Percentiles rank a stretch among this genome's conserved stretches.
phyloP scores from a whole-genome alignment of 2,113 vertebrate genomes.

The Fulmarus glacialis region DNA sequence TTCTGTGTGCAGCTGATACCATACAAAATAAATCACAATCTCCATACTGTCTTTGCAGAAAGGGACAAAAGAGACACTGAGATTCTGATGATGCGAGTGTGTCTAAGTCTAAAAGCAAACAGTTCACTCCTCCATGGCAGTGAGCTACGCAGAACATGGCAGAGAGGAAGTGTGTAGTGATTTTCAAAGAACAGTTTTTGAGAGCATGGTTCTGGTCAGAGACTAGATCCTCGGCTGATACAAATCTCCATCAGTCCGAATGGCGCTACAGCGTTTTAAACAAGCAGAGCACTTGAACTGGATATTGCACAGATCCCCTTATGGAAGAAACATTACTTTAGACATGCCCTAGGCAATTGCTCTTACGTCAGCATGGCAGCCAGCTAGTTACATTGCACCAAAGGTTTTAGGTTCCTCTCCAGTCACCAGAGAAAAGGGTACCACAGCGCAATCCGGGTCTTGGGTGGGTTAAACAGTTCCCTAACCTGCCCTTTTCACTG shows the following conservation, averaged over 20 bases:
- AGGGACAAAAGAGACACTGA: background rate
- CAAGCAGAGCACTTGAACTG: background rate
- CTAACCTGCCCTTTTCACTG: background rate
- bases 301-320: background rate
- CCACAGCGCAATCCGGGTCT: background rate
- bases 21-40: background rate
- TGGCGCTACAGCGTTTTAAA: background rate
- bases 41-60: background rate
- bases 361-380: background rate
- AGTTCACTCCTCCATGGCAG: background rate
- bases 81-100: background rate
- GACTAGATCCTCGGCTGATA: background rate
- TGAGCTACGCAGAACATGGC: background rate
- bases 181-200: background rate
- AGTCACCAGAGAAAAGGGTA: background rate
- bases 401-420: background rate
- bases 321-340: background rate
- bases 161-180: background rate
- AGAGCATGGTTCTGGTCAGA: background rate
- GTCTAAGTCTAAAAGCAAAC: background rate
- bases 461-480: background rate
- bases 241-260: background rate
- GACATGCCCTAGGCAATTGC: background rate
- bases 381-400: background rate
- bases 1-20: background rate